Conservation (phyloP, 1,140 invertebrate genomes). For the Vollenhovia emeryi region DNA sequence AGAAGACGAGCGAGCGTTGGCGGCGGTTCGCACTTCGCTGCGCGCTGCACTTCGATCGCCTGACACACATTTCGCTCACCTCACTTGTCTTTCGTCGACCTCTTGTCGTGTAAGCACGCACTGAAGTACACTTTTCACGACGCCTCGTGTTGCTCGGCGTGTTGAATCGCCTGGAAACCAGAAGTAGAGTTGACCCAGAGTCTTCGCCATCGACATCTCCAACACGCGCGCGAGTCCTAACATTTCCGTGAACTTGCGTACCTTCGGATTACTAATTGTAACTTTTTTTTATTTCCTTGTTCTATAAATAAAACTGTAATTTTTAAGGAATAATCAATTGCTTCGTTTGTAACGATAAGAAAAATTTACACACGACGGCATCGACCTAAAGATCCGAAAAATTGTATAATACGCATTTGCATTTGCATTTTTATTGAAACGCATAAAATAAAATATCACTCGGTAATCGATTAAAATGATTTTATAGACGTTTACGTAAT, state of each 20-base stretch:
- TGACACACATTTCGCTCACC: slow-evolving; percentile 78
- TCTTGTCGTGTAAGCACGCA: slow-evolving; percentile 44
- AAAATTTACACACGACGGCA: neutral
- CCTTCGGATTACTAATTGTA: neutral
- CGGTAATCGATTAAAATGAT: neutral
- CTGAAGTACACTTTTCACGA: slow-evolving; percentile 47
- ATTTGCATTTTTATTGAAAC: neutral
- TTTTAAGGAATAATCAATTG: neutral
- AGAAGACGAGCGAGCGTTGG: slow-evolving; percentile 39
- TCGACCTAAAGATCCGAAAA: neutral
- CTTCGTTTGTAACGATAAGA: neutral
- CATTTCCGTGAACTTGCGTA: neutral
- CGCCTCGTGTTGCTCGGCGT: slow-evolving; percentile 32
- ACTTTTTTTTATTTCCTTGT: neutral
- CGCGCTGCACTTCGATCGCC: slow-evolving; percentile 56
- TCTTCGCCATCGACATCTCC: neutral
- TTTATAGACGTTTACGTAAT: neutral
- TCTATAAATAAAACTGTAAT: neutral
- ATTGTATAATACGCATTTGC: neutral
- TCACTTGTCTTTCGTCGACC: slow-evolving; percentile 55
- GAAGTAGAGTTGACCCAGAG: slow-evolving; percentile 69
- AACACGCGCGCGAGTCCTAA: neutral
- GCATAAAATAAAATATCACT: neutral
- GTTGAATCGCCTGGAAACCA: slow-evolving; percentile 75
- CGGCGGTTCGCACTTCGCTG: slow-evolving; percentile 29